These are phyloP conservation scores for Pecten maximus DNA, from an alignment of 2,888 invertebrate species.

Conservation along the genomic window DNA sequence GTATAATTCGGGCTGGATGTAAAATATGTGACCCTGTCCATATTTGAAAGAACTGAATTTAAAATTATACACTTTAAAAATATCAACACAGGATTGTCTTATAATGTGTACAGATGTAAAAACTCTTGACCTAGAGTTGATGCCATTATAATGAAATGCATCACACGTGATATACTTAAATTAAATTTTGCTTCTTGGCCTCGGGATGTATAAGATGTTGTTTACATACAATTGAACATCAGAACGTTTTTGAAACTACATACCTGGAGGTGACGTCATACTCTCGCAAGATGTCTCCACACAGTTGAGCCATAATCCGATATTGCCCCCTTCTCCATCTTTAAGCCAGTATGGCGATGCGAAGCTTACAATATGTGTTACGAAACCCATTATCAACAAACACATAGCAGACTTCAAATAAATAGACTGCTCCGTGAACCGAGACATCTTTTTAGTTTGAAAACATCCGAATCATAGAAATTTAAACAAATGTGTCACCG, in stretches of 20 bases:
- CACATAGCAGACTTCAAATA: background rate
- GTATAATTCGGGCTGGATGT: too few species aligned
- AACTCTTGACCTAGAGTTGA: too few species aligned
- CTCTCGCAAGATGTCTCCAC: background rate
- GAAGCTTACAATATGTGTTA: background rate
- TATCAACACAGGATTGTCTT: too few species aligned
- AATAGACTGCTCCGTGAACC: background rate
- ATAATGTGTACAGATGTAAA: too few species aligned
- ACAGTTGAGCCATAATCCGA: slow-evolving; percentile 12
- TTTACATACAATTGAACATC: too few species aligned
- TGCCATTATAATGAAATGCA: too few species aligned
- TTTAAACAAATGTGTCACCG: background rate
- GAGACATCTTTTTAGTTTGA: background rate
- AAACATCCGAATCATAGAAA: background rate
- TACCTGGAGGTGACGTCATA: background rate
- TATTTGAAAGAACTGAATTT: too few species aligned
- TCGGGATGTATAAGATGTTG: too few species aligned
- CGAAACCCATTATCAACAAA: background rate
- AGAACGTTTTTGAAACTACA: background rate
- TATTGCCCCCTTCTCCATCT: background rate
- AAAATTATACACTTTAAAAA: too few species aligned
- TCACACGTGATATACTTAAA: too few species aligned
- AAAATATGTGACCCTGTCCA: too few species aligned
- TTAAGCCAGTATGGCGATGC: background rate
- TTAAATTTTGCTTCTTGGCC: too few species aligned